Base-by-base conservation (phyloP, 2,888 invertebrate species). In the Microctonus brassicae region DNA sequence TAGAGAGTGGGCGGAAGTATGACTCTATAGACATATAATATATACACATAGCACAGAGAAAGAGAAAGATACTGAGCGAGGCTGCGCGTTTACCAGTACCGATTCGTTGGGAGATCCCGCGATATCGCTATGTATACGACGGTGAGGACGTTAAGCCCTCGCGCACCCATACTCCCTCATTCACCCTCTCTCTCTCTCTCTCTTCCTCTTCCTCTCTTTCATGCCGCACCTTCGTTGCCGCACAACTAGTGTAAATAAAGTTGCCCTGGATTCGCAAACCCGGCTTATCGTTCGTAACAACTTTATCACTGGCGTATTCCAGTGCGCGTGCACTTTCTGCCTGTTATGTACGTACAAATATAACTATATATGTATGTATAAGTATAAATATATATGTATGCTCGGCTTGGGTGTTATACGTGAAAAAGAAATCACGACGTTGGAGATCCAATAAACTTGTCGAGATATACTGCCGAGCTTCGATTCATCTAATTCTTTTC, bases 231-330 rank as follows among this genome's bases (percentile, higher is more conserved):
- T 17, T 47, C 47, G 47, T 47, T 47, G 47, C 47, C 36, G 66
- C 61, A 61, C 72, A 29, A 70, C 71, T 69, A 76, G 73, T 76
- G 76, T 75, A 76, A 77, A 77, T 76, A 75, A 77, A 77, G 75
- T 75, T 77, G 72, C 73, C 73, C 73, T 71, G 73, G 74, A 74
- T 75, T 75, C 66, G 69, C 39, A 67, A 66, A 53, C 57, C 65
- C 39, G 73, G 73, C 75, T 76, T 75, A 76, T 76, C 76, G 75
- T 75, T 60, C 70, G 69, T 75, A 77, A 78, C 78, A 76, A 73
- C 76, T 80, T 78, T 79, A 78, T 79, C 76, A 77, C 79, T 73
- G 63, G 63, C 73, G 72, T 78, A 77, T 77, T 77, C 74, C 75
- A 73, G 68, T 72, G 72, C 72, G 74, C 70, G 65, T 71, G 68